These are phyloP conservation scores for Pseudonaja textilis DNA, from an alignment of 2,113 vertebrate genomes.

Conservation along the genomic window DNA sequence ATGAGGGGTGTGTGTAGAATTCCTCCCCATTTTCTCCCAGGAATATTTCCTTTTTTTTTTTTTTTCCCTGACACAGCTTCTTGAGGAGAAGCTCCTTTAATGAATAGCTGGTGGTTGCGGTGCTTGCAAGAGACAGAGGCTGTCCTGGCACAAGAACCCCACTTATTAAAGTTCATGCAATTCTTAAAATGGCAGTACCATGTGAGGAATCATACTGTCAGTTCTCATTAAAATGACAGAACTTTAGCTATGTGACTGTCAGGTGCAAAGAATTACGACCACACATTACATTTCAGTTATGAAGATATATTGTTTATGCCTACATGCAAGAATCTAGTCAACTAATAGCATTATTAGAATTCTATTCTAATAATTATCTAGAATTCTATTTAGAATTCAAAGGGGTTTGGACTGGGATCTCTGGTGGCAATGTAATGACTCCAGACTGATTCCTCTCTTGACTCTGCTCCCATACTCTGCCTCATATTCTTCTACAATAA, in stretches of 20 bases:
- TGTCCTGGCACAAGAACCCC: neutral
- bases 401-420: too few species aligned
- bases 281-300: too few species aligned
- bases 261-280: too few species aligned
- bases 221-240: neutral
- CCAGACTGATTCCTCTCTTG: too few species aligned
- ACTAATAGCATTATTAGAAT: too few species aligned
- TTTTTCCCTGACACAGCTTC: neutral
- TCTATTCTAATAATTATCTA: too few species aligned
- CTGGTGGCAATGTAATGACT: too few species aligned
- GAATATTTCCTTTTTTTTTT: neutral
- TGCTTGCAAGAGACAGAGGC: neutral
- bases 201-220: neutral
- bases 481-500: too few species aligned
- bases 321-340: too few species aligned
- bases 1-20: neutral
- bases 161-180: neutral
- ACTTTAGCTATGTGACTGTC: neutral
- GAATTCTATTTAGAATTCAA: too few species aligned
- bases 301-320: too few species aligned
- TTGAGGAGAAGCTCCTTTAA: neutral
- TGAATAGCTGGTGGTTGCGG: neutral
- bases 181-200: neutral
- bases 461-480: too few species aligned
- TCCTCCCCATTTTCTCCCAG: neutral